Percentiles rank a stretch among this genome's conserved stretches.
phyloP scores from a whole-genome alignment of 2,888 invertebrate species.

The Leucozona laternaria region DNA sequence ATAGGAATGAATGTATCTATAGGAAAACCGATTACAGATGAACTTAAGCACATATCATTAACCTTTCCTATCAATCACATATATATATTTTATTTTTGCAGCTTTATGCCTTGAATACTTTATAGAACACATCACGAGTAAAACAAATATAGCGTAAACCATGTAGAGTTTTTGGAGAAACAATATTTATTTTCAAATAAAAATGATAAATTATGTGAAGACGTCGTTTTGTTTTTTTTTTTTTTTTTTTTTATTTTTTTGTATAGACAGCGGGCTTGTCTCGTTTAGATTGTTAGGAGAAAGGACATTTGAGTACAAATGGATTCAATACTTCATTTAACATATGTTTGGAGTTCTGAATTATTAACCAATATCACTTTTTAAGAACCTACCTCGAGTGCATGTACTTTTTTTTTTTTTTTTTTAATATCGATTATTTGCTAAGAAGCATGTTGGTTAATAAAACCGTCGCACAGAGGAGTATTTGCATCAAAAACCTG shows the following conservation, averaged over 20 bases:
- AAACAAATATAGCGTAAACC: too few species aligned
- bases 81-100: neutral
- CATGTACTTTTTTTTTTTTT: neutral
- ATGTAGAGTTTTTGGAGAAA: neutral
- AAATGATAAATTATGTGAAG: slow-evolving; percentile 8
- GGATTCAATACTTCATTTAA: neutral
- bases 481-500: too few species aligned
- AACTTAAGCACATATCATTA: neutral
- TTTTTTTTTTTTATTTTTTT: neutral
- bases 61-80: neutral
- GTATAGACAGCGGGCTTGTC: neutral
- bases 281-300: neutral
- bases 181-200: slow-evolving; percentile 3
- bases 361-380: neutral
- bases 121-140: too few species aligned
- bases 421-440: neutral
- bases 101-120: neutral
- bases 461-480: too few species aligned
- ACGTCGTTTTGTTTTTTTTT: neutral
- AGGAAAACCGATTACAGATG: neutral
- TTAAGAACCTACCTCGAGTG: neutral
- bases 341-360: neutral
- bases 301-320: neutral
- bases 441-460: neutral
- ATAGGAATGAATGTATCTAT: too few species aligned